These are phyloP conservation scores for Diuraphis noxia DNA, from an alignment of 1,140 invertebrate genomes.

Conservation along the genomic window DNA sequence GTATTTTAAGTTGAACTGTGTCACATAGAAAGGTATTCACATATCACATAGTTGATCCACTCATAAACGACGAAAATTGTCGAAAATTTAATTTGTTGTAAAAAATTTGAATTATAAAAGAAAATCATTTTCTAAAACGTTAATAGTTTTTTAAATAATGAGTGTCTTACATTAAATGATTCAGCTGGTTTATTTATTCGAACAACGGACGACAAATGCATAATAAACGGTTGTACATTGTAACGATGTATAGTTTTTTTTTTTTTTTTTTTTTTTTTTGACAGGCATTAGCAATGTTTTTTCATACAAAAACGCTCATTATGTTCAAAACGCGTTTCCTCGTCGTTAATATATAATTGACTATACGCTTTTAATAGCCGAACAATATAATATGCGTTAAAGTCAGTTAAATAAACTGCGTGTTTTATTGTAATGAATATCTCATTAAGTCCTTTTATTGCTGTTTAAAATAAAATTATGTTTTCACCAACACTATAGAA, in stretches of 20 bases:
- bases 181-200: neutral
- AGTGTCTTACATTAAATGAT: neutral
- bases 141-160: neutral
- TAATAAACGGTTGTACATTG: neutral
- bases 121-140: neutral
- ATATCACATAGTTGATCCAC: neutral
- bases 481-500: neutral
- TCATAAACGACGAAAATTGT: neutral
- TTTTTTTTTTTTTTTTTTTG: neutral
- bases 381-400: neutral
- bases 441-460: neutral
- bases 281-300: neutral
- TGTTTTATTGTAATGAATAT: neutral
- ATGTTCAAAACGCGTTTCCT: constrained; percentile 37
- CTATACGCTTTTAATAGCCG: neutral
- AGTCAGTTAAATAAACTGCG: neutral
- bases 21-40: neutral
- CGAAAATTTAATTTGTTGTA: no score
- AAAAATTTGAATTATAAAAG: neutral
- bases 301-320: neutral
- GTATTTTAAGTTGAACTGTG: neutral
- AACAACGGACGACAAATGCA: neutral
- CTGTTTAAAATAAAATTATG: neutral
- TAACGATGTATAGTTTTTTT: neutral
- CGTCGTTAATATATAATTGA: constrained; percentile 20